phyloP scores from a whole-genome alignment of 1,140 invertebrate species.

The Dinoponera quadriceps region DNA sequence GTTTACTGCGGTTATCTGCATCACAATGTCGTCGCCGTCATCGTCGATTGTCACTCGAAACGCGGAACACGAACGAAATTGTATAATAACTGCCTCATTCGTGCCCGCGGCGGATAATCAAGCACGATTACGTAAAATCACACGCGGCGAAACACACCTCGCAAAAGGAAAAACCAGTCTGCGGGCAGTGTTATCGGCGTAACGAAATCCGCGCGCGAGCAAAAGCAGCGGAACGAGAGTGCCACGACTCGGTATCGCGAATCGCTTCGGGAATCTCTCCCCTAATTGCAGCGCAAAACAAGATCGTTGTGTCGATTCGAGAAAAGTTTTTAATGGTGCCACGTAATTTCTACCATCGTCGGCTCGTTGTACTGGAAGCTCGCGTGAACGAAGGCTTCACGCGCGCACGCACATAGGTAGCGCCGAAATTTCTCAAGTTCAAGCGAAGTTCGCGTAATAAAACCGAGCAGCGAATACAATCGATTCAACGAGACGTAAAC shows the following conservation, averaged over 20 bases:
- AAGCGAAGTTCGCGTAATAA: too few relatives aligned
- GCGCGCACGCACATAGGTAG: background rate
- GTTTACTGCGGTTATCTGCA: constrained; percentile 55
- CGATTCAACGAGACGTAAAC: background rate
- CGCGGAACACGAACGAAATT: constrained; percentile 21
- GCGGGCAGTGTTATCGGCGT: constrained; percentile 3
- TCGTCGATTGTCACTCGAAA: constrained; percentile 43
- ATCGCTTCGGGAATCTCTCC: constrained; percentile 23
- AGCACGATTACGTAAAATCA: background rate
- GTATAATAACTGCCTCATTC: constrained; percentile 39
- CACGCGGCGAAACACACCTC: constrained; percentile 8
- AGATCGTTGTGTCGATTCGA: constrained; percentile 31
- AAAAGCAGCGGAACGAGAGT: constrained; percentile 35
- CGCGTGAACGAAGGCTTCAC: constrained; percentile 17
- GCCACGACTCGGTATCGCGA: constrained; percentile 10
- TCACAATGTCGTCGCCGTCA: constrained; percentile 50
- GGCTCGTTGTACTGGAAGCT: background rate
- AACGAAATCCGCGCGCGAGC: background rate
- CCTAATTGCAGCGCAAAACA: constrained; percentile 40
- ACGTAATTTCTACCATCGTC: background rate
- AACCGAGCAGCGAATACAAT: background rate
- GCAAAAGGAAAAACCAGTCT: constrained; percentile 16
- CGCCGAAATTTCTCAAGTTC: background rate
- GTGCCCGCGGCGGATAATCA: background rate
- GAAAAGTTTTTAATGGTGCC: constrained; percentile 48